Conservation (phyloP, 2,113 vertebrate species). For the Scartelaos histophorus region DNA sequence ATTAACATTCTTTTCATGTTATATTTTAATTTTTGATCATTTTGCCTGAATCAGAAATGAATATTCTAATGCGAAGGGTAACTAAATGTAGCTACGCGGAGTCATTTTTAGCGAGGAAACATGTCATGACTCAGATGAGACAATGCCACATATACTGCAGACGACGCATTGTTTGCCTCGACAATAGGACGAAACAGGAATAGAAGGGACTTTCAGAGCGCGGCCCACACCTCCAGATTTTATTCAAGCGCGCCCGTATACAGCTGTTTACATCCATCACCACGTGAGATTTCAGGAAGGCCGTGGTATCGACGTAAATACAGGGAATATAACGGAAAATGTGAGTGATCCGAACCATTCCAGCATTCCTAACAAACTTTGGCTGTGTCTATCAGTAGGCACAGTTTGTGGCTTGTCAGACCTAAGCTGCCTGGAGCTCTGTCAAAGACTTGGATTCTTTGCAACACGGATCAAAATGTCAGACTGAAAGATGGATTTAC, state of each 20-base stretch:
- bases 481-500: constrained; percentile 14
- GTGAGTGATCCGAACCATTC: constrained; percentile 10
- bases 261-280: constrained; percentile 22
- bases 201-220: constrained; percentile 4
- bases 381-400: constrained; percentile 20
- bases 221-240: constrained; percentile 3
- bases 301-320: constrained; percentile 40
- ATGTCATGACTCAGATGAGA: background rate
- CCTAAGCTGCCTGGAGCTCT: constrained; percentile 35
- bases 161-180: background rate
- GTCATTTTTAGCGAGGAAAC: background rate
- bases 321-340: constrained; percentile 11
- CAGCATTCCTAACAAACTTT: constrained; percentile 33
- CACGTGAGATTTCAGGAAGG: constrained; percentile 20
- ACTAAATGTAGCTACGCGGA: background rate
- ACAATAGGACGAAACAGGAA: background rate
- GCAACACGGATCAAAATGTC: constrained; percentile 38
- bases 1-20: background rate
- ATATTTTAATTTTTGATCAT: background rate
- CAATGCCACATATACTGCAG: background rate
- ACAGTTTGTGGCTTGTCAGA: constrained; percentile 26
- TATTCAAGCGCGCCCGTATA: constrained; percentile 10
- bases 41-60: background rate
- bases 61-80: background rate
- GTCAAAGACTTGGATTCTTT: constrained; percentile 23